Conservation (phyloP, 1,140 invertebrate genomes). For the Ptiloglossa arizonensis region DNA sequence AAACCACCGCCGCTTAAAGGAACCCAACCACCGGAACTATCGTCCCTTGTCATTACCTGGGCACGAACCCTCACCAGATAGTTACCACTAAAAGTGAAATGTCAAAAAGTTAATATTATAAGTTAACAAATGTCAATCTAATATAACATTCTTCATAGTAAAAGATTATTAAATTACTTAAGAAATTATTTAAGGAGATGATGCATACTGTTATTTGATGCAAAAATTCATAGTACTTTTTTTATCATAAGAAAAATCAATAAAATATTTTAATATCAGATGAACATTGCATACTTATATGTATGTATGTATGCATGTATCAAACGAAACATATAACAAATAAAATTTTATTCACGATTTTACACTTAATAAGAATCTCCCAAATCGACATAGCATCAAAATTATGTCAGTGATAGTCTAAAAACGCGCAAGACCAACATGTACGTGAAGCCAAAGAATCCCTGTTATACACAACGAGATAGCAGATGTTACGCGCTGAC, state of each 20-base stretch:
- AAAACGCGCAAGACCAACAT: slow-evolving; percentile 40
- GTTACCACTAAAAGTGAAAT: slow-evolving; percentile 87
- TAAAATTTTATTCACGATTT: neutral
- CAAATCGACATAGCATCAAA: neutral
- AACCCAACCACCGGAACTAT: slow-evolving; percentile 97
- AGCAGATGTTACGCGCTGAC: slow-evolving; percentile 69
- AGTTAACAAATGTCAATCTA: neutral
- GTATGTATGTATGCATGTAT: neutral
- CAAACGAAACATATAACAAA: neutral
- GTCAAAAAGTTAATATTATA: slow-evolving; percentile 19
- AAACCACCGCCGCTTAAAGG: slow-evolving; percentile 96
- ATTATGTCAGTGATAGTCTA: neutral
- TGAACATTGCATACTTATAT: neutral
- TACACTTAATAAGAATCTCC: neutral
- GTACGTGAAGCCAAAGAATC: slow-evolving; percentile 33
- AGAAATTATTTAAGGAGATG: neutral
- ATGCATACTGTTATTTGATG: neutral
- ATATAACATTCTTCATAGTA: neutral
- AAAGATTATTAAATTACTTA: neutral
- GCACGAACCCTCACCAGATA: slow-evolving; percentile 97
- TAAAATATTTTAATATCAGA: slow-evolving; percentile 6
- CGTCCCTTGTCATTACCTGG: slow-evolving; percentile 99
- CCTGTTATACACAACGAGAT: slow-evolving; percentile 35
- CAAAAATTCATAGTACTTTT: neutral
- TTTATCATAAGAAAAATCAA: slow-evolving; percentile 1